These are phyloP conservation scores for Heteractis magnifica DNA, from an alignment of 92 coral and sea anemone genomes.

Conservation along the genomic window DNA sequence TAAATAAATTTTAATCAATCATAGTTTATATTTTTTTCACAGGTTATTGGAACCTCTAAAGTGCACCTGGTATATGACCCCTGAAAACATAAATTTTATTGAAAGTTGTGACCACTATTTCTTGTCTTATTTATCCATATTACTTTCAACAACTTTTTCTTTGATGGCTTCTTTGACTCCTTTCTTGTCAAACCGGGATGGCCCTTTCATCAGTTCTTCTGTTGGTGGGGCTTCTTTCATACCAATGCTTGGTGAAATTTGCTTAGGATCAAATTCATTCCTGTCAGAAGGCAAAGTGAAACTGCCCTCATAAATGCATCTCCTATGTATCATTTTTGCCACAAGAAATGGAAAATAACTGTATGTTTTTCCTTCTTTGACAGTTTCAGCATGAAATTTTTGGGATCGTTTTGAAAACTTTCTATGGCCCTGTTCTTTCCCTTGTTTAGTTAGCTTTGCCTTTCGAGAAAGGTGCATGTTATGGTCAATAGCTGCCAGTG, in stretches of 20 bases:
- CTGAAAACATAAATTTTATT: too few species aligned
- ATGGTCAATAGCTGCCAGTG: constrained; percentile 34
- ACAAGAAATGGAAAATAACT: constrained; percentile 23
- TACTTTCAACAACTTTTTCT: too few species aligned
- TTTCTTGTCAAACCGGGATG: constrained; percentile 17
- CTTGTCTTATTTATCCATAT: too few species aligned
- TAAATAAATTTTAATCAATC: too few species aligned
- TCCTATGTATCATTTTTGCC: constrained; percentile 9
- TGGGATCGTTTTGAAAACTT: constrained; percentile 28
- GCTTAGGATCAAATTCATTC: constrained; percentile 30
- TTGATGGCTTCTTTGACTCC: too few species aligned
- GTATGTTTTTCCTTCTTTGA: constrained; percentile 40
- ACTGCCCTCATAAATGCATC: constrained; percentile 8
- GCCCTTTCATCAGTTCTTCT: constrained; percentile 34
- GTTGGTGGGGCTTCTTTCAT: constrained; percentile 42
- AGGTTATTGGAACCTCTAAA: too few species aligned
- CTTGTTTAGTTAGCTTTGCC: not conserved
- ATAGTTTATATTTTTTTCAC: too few species aligned
- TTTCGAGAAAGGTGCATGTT: constrained; percentile 35
- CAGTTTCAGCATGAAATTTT: constrained; percentile 29
- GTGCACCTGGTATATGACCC: too few species aligned
- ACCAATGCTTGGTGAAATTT: constrained; percentile 28
- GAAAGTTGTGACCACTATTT: too few species aligned
- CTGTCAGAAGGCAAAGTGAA: constrained; percentile 16
- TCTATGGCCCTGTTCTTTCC: constrained; percentile 16